These are phyloP conservation scores for Ellobium chinense DNA, from an alignment of 2,888 invertebrate species.

Conservation along the genomic window DNA sequence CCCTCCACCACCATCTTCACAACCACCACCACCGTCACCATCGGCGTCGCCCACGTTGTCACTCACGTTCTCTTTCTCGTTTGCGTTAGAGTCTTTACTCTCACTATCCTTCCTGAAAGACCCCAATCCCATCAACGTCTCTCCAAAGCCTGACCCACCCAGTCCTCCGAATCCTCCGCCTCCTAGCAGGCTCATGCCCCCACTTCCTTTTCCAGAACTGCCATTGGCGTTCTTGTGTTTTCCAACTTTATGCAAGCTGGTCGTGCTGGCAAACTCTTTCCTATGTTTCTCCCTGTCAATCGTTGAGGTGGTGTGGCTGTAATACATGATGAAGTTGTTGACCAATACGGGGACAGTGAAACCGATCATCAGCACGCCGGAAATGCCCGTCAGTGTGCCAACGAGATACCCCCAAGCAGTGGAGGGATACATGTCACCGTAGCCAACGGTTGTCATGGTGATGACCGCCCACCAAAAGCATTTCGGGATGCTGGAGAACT, in stretches of 20 bases:
- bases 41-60: background rate
- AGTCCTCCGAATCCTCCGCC: background rate
- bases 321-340: slow-evolving; percentile 75
- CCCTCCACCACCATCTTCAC: background rate
- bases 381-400: slow-evolving; percentile 66
- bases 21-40: background rate
- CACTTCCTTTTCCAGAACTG: no score
- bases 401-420: slow-evolving; percentile 60
- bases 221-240: background rate
- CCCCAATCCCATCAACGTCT: slow-evolving; percentile 12
- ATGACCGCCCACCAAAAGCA: slow-evolving; percentile 65
- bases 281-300: slow-evolving; percentile 46
- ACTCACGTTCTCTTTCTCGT: background rate
- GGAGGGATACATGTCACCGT: slow-evolving; percentile 61
- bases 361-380: slow-evolving; percentile 70
- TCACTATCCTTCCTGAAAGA: background rate
- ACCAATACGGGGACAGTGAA: slow-evolving; percentile 74
- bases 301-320: slow-evolving; percentile 65
- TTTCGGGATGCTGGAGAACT: slow-evolving; percentile 59
- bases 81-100: background rate
- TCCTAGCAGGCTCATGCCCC: no score
- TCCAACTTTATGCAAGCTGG: background rate
- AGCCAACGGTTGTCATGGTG: slow-evolving; percentile 69
- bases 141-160: slow-evolving; percentile 4
- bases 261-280: background rate